Evolutionary conservation across 2,797 vertebrate genomes (phyloP), one percentile per base, ranked within the genome.

Genomic region (Eremophila alpestris): DNA sequence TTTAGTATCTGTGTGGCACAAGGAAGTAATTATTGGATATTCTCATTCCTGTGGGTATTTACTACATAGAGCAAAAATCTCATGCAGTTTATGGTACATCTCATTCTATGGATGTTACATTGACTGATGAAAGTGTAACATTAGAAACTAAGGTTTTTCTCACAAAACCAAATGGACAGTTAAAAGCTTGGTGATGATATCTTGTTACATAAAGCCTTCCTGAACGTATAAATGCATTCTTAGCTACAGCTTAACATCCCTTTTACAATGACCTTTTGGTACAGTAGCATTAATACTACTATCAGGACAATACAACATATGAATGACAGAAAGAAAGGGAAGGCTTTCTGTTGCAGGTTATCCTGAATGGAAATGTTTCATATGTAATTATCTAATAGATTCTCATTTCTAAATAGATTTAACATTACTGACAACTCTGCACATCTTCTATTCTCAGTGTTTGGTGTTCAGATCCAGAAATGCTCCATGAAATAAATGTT

Each of bases 401-500:
- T 91, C 94, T 96, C 2, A 90, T 89, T 97, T 93, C 81, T 94
- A 85, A 80, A 67, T 48, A 90, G 20, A 87, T 89, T 88, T 86
- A 73, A 73, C 83, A 29, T 88, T 84, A 58, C 48, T 90, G 85
- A 65, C 38, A 93, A 62, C 32, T 93, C 82, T 91, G 54, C 70
- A 80, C 62, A 88, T 54, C 30, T 89, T 88, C 70, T 73, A 45
- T 84, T 88, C 54, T 90, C 27, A 49, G 18, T 76, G 52, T 48
- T 32, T 94, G 20, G 51, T 77, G 91, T 97, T 97, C 59, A 91
- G 82, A 73, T 89, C 52, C 55, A 94, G 87, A 96, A 96, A 92
- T 80, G 77, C 75, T 94, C 58, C 84, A 77, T 89, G 75, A 94
- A 95, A 94, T 96, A 96, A 95, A 89, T 93, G 84, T 78, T 91